Evolutionary conservation across 2,113 vertebrate genomes (phyloP).

Genomic region (Lagopus leucura): DNA sequence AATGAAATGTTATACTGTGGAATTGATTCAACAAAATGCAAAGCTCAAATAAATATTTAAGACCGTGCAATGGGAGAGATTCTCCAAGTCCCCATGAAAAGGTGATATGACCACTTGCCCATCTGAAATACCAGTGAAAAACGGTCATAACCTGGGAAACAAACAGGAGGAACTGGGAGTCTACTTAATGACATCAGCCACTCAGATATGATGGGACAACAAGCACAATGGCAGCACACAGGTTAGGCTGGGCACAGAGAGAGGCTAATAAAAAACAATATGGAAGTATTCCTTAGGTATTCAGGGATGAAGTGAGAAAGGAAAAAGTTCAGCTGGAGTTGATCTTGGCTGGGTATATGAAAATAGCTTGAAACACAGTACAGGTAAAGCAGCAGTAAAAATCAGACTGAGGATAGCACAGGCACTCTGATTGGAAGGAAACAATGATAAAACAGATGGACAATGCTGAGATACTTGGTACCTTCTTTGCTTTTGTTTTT

Average conservation of each 20-base stretch:
- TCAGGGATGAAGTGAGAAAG: background rate
- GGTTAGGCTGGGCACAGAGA: background rate
- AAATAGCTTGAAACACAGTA: background rate
- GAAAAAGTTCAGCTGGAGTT: background rate
- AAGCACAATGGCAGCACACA: background rate
- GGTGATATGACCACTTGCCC: background rate
- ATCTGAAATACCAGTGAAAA: background rate
- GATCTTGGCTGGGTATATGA: background rate
- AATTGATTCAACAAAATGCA: background rate
- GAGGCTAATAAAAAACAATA: background rate
- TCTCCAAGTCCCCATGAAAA: background rate
- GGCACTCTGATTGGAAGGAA: background rate
- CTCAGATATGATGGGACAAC: background rate
- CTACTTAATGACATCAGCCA: background rate
- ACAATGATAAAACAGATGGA: background rate
- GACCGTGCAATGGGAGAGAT: fast-evolving
- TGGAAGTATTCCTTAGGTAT: background rate
- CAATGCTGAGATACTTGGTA: background rate
- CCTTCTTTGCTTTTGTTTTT: background rate
- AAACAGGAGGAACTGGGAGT: background rate
- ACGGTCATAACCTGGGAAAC: background rate
- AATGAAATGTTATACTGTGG: background rate
- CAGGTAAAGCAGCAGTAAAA: background rate
- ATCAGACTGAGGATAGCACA: background rate
- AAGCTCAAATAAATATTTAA: background rate